Percentiles rank a stretch among this genome's conserved stretches.
Evolutionary conservation across 1,140 invertebrate species (phyloP).

Genomic region (Amphibalanus amphitrite): DNA sequence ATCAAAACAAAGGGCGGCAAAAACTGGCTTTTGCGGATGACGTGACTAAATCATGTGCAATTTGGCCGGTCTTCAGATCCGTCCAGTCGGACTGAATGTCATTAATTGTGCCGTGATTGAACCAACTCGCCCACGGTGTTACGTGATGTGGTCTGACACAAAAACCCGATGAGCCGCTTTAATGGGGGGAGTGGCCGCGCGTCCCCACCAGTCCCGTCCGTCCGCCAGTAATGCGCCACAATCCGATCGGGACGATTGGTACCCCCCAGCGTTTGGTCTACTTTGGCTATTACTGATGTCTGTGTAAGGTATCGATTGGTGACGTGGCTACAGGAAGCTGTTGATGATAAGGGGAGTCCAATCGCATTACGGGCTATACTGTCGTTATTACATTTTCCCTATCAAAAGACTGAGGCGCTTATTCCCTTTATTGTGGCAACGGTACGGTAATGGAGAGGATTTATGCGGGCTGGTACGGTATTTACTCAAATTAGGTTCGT

Average conservation of each 20-base stretch:
- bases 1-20: background rate
- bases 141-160: background rate
- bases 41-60: background rate
- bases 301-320: background rate
- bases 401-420: background rate
- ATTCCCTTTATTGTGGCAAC: background rate
- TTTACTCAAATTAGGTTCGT: background rate
- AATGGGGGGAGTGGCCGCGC: background rate
- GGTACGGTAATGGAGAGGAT: background rate
- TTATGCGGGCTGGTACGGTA: background rate
- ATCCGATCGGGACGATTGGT: background rate
- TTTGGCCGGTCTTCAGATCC: background rate
- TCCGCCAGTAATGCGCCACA: background rate
- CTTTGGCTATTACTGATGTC: background rate
- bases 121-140: background rate
- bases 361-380: background rate
- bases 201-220: background rate
- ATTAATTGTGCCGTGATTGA: background rate
- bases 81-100: background rate
- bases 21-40: background rate
- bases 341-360: background rate
- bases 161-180: background rate
- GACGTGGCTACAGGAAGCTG: background rate
- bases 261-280: background rate
- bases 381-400: background rate